These are phyloP conservation scores for Petrocephalus sullivani DNA, from an alignment of 2,797 vertebrate species.

Conservation along the genomic window DNA sequence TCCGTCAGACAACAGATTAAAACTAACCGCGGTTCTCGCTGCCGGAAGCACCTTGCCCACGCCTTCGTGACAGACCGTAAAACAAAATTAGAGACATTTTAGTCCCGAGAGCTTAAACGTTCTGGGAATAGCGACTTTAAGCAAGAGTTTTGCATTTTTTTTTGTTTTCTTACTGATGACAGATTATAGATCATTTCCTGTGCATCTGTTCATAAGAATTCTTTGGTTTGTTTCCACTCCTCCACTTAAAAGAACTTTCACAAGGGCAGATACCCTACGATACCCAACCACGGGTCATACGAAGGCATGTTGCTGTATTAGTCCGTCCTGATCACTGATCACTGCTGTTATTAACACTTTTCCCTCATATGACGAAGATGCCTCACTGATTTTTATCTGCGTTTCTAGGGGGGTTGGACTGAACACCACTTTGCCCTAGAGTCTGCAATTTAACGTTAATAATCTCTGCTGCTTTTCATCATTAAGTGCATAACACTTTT, in stretches of 20 bases:
- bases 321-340: background rate
- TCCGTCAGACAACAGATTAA: background rate
- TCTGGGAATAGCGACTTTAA: background rate
- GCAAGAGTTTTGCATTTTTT: background rate
- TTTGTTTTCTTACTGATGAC: background rate
- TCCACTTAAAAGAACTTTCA: background rate
- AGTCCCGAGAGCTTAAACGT: background rate
- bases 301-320: background rate
- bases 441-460: background rate
- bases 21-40: background rate
- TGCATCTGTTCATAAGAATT: background rate
- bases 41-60: background rate
- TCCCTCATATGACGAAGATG: background rate
- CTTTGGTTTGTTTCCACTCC: background rate
- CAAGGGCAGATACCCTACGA: background rate
- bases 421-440: background rate
- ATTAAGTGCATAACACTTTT: background rate
- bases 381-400: background rate
- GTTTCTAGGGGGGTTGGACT: background rate
- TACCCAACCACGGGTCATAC: background rate
- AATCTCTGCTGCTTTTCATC: background rate
- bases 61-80: background rate
- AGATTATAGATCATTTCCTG: background rate
- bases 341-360: too few species aligned
- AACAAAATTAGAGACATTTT: background rate